These are phyloP conservation scores for Caranx melampygus DNA, from an alignment of 2,113 vertebrate genomes.

Conservation along the genomic window DNA sequence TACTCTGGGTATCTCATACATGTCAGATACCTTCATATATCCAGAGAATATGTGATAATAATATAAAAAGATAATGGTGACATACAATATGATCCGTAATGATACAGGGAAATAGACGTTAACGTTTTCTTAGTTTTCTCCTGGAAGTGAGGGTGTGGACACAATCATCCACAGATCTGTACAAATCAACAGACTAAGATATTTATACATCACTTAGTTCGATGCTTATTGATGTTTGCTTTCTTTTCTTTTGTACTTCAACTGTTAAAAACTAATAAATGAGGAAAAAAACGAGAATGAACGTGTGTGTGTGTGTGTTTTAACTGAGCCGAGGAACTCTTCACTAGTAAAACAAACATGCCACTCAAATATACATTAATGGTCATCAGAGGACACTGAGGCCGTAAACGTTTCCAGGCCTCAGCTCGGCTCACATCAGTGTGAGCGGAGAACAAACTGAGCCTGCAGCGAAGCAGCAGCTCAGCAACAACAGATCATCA, in stretches of 20 bases:
- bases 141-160: neutral
- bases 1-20: too few relatives aligned
- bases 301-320: neutral
- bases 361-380: slow-evolving; percentile 38
- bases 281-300: neutral
- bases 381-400: slow-evolving; percentile 32
- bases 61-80: too few relatives aligned
- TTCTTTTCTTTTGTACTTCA: neutral
- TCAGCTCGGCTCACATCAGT: slow-evolving; percentile 4
- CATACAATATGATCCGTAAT: too few relatives aligned
- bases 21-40: too few relatives aligned
- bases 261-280: neutral
- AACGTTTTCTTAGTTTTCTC: too few relatives aligned
- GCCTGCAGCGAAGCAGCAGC: neutral
- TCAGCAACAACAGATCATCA: slow-evolving; percentile 17
- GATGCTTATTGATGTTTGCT: neutral
- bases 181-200: neutral
- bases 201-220: neutral
- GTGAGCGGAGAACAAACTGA: slow-evolving; percentile 2
- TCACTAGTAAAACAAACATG: slow-evolving; percentile 42
- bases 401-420: slow-evolving; percentile 50
- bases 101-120: too few relatives aligned
- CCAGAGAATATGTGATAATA: too few relatives aligned
- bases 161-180: neutral
- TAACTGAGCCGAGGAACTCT: neutral